Conservation (phyloP, 2,888 invertebrate genomes). For the Tetranychus piercei region DNA sequence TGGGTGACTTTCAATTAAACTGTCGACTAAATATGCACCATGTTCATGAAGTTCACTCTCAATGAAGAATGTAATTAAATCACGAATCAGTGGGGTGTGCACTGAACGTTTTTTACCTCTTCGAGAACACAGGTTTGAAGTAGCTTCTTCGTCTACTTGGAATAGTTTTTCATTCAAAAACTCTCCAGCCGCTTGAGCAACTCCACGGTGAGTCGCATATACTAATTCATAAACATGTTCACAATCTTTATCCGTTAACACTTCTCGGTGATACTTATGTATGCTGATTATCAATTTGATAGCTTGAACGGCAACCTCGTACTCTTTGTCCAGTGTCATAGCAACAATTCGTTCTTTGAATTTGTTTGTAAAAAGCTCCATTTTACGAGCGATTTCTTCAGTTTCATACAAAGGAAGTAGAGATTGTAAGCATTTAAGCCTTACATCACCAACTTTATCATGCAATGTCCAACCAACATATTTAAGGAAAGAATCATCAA, state of each 20-base stretch:
- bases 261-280: conserved; percentile 75
- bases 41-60: conserved; percentile 95
- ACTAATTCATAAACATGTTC: conserved; percentile 98
- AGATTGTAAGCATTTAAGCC: conserved; percentile 55
- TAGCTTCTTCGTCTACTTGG: conserved; percentile 52
- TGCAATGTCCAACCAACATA: conserved; percentile 98
- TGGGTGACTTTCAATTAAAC: conserved; percentile 86
- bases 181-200: conserved; percentile 92
- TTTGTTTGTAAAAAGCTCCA: conserved; percentile 95
- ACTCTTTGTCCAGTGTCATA: conserved; percentile 96
- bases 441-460: conserved; percentile 50
- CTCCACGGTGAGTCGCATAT: conserved; percentile 83
- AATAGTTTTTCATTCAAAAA: conserved; percentile 92
- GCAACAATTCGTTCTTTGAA: conserved; percentile 97
- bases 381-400: conserved; percentile 75
- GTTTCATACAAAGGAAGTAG: conserved; percentile 86
- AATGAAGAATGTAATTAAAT: conserved; percentile 93
- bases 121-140: conserved; percentile 51
- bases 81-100: conserved; percentile 83
- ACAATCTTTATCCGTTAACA: conserved; percentile 90
- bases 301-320: conserved; percentile 90
- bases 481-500: conserved; percentile 96
- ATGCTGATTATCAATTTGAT: conserved; percentile 85
- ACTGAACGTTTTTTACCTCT: conserved; percentile 66
- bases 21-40: conserved; percentile 94